phyloP scores from a whole-genome alignment of 2,797 vertebrate genomes.

The Cossypha caffra region DNA sequence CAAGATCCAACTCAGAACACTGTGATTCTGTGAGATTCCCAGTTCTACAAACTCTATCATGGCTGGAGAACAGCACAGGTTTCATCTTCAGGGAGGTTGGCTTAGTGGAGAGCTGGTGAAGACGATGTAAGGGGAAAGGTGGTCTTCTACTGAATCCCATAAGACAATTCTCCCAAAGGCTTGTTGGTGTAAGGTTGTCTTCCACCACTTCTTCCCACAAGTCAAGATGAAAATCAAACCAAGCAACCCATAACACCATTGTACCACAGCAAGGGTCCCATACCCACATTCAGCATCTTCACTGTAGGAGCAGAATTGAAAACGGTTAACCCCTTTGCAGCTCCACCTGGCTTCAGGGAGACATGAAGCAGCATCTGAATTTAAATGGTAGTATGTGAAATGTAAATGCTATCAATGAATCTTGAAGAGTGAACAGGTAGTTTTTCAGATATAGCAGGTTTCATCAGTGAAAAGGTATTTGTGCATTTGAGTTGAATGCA shows the following conservation, averaged over 20 bases:
- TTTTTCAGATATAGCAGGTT: neutral
- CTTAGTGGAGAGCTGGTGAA: neutral
- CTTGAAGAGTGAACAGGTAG: neutral
- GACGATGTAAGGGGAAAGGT: rapidly evolving
- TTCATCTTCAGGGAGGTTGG: neutral
- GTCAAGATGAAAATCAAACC: neutral
- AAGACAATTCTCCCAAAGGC: neutral
- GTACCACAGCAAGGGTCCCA: neutral
- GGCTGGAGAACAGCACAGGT: neutral
- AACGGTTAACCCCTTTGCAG: neutral
- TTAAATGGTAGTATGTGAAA: neutral
- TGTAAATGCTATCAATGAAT: neutral
- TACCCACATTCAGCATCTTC: neutral
- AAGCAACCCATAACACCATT: neutral
- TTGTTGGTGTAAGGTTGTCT: neutral
- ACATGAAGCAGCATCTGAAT: neutral
- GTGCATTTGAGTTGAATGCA: neutral
- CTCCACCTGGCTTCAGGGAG: neutral
- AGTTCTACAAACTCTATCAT: neutral
- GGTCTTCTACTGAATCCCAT: neutral
- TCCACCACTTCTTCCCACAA: neutral
- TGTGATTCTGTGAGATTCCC: neutral
- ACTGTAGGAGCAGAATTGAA: neutral
- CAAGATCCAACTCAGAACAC: neutral
- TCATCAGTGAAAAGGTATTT: neutral